Percentiles rank a stretch among this genome's conserved stretches.
Evolutionary conservation across 2,797 vertebrate species (phyloP).

Genomic region (Coregonus ussuriensis): DNA sequence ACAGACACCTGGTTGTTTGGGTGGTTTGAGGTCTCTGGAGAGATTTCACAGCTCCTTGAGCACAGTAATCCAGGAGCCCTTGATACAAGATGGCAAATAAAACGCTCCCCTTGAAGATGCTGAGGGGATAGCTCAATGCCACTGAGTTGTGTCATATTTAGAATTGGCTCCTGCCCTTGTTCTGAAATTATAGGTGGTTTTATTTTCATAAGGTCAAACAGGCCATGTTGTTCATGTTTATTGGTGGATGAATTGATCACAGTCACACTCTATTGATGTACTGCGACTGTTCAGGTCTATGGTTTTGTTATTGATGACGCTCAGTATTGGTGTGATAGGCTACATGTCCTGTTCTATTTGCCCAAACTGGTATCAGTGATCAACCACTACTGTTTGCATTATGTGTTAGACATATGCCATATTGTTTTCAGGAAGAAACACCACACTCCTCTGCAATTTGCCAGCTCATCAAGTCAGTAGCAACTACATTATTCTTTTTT

Average conservation of each 20-base stretch:
- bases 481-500: neutral
- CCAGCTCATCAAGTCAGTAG: neutral
- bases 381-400: neutral
- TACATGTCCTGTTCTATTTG: neutral
- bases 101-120: conserved; percentile 61
- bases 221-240: conserved; percentile 6
- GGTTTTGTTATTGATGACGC: neutral
- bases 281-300: neutral
- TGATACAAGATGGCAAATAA: conserved; percentile 75
- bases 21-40: conserved; percentile 65
- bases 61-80: conserved; percentile 72
- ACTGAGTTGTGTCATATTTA: conserved; percentile 44
- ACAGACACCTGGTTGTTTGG: conserved; percentile 64
- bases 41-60: conserved; percentile 78
- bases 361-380: neutral
- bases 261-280: neutral
- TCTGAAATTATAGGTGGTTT: neutral
- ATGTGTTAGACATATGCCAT: neutral
- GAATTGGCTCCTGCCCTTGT: conserved; percentile 2
- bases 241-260: neutral
- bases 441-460: neutral
- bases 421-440: neutral
- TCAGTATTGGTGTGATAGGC: neutral
- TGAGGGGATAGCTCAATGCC: conserved; percentile 55
- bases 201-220: conserved; percentile 41